A percentile compares a stretch with the other conserved stretches of the same genome.
Evolutionary conservation across 2,113 vertebrate species (phyloP).

Genomic region (Emydocephalus ijimae): DNA sequence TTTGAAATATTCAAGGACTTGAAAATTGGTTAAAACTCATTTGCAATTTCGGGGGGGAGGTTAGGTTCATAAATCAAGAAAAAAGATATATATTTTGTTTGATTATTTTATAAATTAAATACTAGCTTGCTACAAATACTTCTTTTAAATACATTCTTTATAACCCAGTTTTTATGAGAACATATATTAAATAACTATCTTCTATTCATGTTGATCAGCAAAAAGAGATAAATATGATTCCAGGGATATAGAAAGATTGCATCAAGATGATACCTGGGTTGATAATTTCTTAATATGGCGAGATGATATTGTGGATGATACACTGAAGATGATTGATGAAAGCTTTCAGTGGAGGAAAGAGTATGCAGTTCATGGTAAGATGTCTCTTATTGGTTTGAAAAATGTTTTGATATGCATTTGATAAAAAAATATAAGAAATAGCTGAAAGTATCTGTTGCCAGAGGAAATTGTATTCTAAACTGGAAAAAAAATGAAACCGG

Average conservation of each 20-base stretch:
- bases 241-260: constrained; percentile 88
- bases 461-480: not conserved
- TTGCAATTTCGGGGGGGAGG: not conserved
- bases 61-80: not conserved
- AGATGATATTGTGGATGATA: constrained; percentile 79
- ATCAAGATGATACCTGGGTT: constrained; percentile 81
- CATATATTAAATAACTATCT: constrained; percentile 13
- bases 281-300: constrained; percentile 86
- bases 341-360: constrained; percentile 96
- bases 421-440: not conserved
- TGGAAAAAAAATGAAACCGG: not conserved
- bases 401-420: not conserved
- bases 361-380: constrained; percentile 85
- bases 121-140: not conserved
- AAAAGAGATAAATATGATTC: constrained; percentile 86
- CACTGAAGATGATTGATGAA: constrained; percentile 95
- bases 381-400: not conserved
- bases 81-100: not conserved
- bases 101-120: not conserved
- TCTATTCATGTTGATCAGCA: constrained; percentile 68
- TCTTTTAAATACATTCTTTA: not conserved
- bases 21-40: not conserved
- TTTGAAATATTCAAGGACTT: not conserved
- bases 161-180: not conserved
- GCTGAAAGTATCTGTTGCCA: not conserved